A percentile compares a stretch with the other conserved stretches of the same genome.
phyloP scores from a whole-genome alignment of 2,888 invertebrate species.

The Peribatodes rhomboidaria region DNA sequence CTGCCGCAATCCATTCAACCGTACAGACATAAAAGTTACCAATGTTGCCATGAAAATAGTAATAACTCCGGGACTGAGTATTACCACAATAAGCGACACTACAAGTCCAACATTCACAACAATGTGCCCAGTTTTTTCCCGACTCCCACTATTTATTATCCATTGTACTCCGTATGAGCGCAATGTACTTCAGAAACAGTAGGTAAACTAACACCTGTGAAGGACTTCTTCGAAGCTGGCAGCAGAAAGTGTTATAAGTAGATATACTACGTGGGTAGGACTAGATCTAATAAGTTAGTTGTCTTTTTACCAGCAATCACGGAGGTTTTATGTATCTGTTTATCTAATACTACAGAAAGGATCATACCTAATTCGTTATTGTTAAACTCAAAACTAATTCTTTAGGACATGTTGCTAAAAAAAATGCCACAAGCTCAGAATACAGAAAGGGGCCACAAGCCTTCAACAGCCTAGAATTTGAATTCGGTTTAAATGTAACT shows the following conservation, averaged over 20 bases:
- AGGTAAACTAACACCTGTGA: not conserved
- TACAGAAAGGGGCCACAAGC: too few relatives aligned
- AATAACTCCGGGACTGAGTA: conserved; percentile 27
- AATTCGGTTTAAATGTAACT: too few relatives aligned
- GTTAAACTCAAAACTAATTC: too few relatives aligned
- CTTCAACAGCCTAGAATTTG: too few relatives aligned
- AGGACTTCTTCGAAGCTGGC: not conserved
- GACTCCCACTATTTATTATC: conserved; percentile 64
- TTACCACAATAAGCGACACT: conserved; percentile 38
- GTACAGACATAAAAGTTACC: conserved; percentile 21
- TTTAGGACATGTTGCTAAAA: too few relatives aligned
- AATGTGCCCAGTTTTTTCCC: conserved; percentile 45
- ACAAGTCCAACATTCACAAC: conserved; percentile 43
- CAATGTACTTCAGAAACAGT: conserved; percentile 23
- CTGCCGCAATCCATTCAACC: not conserved
- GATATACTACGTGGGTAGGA: too few relatives aligned
- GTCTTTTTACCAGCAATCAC: too few relatives aligned
- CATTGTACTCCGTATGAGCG: conserved; percentile 57
- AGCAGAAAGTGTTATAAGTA: not conserved
- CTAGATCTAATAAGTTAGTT: too few relatives aligned
- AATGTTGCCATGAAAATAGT: conserved; percentile 28
- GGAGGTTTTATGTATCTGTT: not conserved
- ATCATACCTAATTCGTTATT: too few relatives aligned
- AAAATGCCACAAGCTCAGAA: too few relatives aligned
- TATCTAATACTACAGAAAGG: too few relatives aligned